These are phyloP conservation scores for Lontra canadensis DNA, from an alignment of 2,113 vertebrate species.

Conservation along the genomic window DNA sequence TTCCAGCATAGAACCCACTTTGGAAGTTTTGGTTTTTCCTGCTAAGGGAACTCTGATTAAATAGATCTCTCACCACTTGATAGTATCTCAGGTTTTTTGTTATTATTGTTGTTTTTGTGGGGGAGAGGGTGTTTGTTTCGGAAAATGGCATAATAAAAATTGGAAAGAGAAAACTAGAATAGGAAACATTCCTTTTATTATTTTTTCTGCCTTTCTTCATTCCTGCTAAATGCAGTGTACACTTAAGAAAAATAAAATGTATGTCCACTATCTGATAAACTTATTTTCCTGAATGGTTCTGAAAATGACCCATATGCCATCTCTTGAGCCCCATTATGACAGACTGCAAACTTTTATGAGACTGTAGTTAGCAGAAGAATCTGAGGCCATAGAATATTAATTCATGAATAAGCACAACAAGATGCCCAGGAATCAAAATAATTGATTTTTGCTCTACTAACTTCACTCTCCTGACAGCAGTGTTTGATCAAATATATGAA, in stretches of 20 bases:
- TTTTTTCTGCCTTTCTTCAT: not conserved
- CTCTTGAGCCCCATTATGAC: not conserved
- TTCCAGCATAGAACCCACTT: not conserved
- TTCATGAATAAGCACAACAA: not conserved
- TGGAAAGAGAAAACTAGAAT: not conserved
- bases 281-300: not conserved
- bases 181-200: not conserved
- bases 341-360: not conserved
- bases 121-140: not conserved
- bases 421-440: not conserved
- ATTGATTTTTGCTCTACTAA: not conserved
- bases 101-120: not conserved
- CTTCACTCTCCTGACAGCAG: not conserved
- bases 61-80: not conserved
- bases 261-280: not conserved
- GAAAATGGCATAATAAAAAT: not conserved
- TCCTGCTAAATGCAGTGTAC: not conserved
- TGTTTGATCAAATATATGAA: conserved; percentile 41
- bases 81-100: not conserved
- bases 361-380: not conserved
- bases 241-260: conserved; percentile 4
- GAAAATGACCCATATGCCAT: not conserved
- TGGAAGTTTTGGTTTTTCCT: not conserved
- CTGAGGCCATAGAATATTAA: not conserved
- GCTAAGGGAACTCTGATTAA: not conserved